These are phyloP conservation scores for Rhyacophila evoluta DNA, from an alignment of 2,888 invertebrate species.

Conservation along the genomic window DNA sequence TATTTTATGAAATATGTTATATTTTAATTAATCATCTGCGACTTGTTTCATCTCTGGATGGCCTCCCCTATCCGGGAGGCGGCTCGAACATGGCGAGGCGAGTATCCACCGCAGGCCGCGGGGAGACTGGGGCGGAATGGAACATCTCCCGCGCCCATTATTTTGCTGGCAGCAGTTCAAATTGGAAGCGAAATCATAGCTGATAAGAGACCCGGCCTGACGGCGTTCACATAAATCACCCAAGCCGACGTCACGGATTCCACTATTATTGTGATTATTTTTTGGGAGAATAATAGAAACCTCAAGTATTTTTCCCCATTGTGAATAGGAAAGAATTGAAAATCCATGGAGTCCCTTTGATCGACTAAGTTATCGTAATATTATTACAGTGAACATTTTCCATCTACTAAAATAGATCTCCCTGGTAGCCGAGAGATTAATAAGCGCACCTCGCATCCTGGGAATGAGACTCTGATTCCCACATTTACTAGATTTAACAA, in stretches of 20 bases:
- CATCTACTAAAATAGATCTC: too few species aligned
- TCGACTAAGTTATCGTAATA: too few species aligned
- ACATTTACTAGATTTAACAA: too few species aligned
- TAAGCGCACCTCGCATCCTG: too few species aligned
- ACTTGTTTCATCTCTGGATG: background rate
- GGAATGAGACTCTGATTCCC: too few species aligned
- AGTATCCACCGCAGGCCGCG: background rate
- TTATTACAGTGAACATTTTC: too few species aligned
- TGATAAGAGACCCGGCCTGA: conserved; percentile 49
- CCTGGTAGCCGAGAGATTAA: too few species aligned
- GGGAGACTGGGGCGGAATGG: conserved; percentile 26
- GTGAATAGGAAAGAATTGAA: too few species aligned
- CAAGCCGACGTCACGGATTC: conserved; percentile 27
- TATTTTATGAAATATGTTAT: too few species aligned
- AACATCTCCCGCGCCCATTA: conserved; percentile 30
- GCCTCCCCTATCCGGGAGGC: background rate
- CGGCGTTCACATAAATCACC: conserved; percentile 46
- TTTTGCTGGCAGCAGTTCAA: conserved; percentile 50
- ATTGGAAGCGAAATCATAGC: conserved; percentile 55
- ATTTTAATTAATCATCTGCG: background rate
- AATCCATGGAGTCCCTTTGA: too few species aligned
- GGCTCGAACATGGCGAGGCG: background rate
- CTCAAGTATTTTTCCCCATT: background rate
- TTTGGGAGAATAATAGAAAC: conserved; percentile 1
- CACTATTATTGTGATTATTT: background rate